phyloP scores from a whole-genome alignment of 2,888 invertebrate genomes.

The Monoplex corrugatus region DNA sequence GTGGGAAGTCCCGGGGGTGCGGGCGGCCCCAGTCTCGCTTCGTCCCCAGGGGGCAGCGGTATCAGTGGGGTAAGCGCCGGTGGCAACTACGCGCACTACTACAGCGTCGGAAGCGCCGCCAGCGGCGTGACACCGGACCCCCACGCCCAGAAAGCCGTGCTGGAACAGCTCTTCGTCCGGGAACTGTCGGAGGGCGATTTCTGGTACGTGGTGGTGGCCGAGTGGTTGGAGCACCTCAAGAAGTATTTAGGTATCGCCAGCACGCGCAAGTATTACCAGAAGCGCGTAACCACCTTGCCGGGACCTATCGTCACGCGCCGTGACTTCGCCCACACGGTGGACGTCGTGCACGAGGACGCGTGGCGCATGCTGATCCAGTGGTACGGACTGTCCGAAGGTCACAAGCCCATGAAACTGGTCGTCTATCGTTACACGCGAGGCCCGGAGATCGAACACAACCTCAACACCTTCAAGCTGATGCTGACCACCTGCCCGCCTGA shows the following conservation, averaged over 20 bases:
- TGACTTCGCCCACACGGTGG: constrained; percentile 76
- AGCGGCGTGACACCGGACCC: constrained; percentile 64
- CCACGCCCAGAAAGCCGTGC: constrained; percentile 70
- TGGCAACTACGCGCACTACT: constrained; percentile 11
- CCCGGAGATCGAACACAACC: constrained; percentile 77
- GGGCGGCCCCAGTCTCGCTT: constrained; percentile 4
- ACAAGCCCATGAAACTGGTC: constrained; percentile 75
- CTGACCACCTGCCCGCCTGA: constrained; percentile 69
- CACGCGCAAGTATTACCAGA: constrained; percentile 74
- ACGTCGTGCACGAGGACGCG: constrained; percentile 76
- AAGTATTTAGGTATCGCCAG: constrained; percentile 72
- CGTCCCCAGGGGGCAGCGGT: constrained; percentile 28
- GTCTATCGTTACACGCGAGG: constrained; percentile 73
- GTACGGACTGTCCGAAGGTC: constrained; percentile 77
- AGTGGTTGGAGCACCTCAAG: constrained; percentile 77
- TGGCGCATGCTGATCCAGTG: constrained; percentile 75
- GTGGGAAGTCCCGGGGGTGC: constrained; percentile 51
- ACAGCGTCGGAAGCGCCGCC: constrained; percentile 29
- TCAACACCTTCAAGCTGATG: constrained; percentile 76
- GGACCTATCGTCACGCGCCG: constrained; percentile 74
- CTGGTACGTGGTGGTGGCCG: constrained; percentile 77
- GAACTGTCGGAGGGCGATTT: constrained; percentile 75
- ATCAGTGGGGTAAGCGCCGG: background rate
- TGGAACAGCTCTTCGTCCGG: constrained; percentile 73
- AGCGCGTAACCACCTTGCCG: constrained; percentile 68